phyloP scores from a whole-genome alignment of 2,113 vertebrate species.

The Argyrosomus japonicus region DNA sequence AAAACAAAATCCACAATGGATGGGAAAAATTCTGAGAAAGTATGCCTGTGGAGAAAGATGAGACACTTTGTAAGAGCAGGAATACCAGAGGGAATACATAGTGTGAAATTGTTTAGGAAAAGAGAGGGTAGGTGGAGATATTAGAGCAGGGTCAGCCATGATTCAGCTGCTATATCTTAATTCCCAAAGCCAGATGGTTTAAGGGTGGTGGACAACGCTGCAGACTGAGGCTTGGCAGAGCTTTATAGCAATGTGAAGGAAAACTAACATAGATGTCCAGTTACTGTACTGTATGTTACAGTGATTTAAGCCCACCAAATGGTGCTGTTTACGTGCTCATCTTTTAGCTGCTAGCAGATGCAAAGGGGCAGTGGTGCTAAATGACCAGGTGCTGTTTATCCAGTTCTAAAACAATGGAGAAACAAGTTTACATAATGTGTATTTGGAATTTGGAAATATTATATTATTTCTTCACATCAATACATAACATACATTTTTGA shows the following conservation, averaged over 20 bases:
- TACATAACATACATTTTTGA: not conserved
- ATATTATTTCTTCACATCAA: not conserved
- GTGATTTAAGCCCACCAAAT: not conserved
- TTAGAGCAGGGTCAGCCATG: slow-evolving; percentile 28
- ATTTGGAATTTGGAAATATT: not conserved
- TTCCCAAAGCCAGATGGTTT: slow-evolving; percentile 46
- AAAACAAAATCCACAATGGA: slow-evolving; percentile 45
- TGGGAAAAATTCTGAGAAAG: slow-evolving; percentile 36
- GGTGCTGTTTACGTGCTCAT: not conserved
- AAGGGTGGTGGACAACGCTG: slow-evolving; percentile 4
- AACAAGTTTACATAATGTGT: too few relatives aligned
- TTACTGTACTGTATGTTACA: not conserved
- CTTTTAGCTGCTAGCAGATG: not conserved
- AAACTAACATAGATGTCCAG: slow-evolving; percentile 15
- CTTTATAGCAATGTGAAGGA: not conserved
- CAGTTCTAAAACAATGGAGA: not conserved
- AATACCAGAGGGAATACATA: slow-evolving; percentile 24
- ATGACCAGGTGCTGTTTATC: not conserved
- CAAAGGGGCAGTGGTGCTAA: not conserved
- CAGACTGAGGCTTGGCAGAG: slow-evolving; percentile 9
- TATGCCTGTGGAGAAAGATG: slow-evolving; percentile 31
- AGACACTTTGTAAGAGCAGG: slow-evolving; percentile 29
- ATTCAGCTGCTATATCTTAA: slow-evolving; percentile 24
- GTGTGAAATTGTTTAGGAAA: slow-evolving; percentile 42
- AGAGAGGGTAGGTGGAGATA: slow-evolving; percentile 7